Base-by-base conservation (phyloP, 2,888 invertebrate genomes). In the Volucella inanis region DNA sequence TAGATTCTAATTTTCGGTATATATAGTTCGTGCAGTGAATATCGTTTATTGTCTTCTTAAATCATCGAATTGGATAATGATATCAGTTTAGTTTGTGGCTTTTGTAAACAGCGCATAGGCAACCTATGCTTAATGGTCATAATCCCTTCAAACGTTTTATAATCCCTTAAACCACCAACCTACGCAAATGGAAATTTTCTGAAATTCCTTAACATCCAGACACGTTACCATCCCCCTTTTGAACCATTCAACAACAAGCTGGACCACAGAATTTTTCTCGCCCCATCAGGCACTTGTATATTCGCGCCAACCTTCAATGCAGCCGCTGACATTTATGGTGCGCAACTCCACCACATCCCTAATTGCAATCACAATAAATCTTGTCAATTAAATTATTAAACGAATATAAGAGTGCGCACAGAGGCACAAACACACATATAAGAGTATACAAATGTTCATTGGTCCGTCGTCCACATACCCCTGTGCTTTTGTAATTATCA, bases 321-420 rank as follows among this genome's bases (percentile, higher is more conserved):
- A 75, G 71, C 61, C 70, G 49, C 75, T 75, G 75, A 80, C 76
- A 85, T 80, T 80, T 67, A 80, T 49, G 65, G 67, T 68, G 72
- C 43, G 52, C 70, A 65, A 65, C 47, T 54, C 74, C 67, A 55
- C 82, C 65, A 67, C 76, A 67, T 74, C 84, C 72, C 90, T 91
- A 91, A 91, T 92, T 91, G 92, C 91, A 89, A 89, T 89, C 88
- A 90, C 91, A 89, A 91, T 91, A 91, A 91, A 91, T 91, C 92
- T 92, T 91, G 91, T 90, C 91, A 92, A 91, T 91, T 91, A 91
- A 91, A 91, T 91, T 91, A 91, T 91, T 91, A 91, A 86, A 74
- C 67, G 67, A 80, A 85, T 80, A 55, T 55, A 41, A 72, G 61
- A 67, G 67, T 43, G 45, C 52, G 38, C 54, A n/a, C 68, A 54